These are phyloP conservation scores for Sus cebifrons DNA, from an alignment of 2,797 vertebrate genomes.

Conservation along the genomic window DNA sequence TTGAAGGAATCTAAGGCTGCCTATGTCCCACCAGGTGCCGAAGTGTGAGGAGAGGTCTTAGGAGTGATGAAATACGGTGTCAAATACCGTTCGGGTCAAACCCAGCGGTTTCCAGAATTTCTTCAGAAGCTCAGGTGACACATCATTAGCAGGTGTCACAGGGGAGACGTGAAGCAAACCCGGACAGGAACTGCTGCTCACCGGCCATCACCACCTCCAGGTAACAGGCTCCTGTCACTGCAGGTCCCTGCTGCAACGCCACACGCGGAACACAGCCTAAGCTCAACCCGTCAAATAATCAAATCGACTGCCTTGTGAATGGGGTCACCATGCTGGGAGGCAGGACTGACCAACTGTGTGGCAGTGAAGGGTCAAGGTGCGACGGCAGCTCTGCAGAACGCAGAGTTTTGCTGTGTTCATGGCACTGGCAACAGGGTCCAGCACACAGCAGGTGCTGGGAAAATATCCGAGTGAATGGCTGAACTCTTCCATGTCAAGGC, in stretches of 20 bases:
- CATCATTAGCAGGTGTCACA: too few species aligned
- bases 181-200: too few species aligned
- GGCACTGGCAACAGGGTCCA: not conserved
- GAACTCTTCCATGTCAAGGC: rapidly evolving
- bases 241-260: rapidly evolving
- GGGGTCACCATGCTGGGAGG: rapidly evolving
- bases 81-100: not conserved
- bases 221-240: rapidly evolving
- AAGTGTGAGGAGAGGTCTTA: not conserved
- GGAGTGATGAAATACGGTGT: not conserved
- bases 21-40: not conserved
- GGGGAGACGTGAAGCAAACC: not conserved
- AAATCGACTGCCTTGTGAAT: rapidly evolving
- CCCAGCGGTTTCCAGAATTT: not conserved
- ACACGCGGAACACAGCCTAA: rapidly evolving
- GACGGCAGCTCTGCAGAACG: rapidly evolving
- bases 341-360: rapidly evolving
- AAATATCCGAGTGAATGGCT: not conserved
- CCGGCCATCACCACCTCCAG: rapidly evolving
- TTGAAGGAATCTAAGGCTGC: not conserved
- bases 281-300: not conserved
- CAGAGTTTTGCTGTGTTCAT: not conserved
- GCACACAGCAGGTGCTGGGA: not conserved
- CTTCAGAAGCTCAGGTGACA: not conserved
- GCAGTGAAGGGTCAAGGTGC: not conserved